Evolutionary conservation across 2,113 vertebrate species (phyloP).

Genomic region (Theristicus caerulescens): DNA sequence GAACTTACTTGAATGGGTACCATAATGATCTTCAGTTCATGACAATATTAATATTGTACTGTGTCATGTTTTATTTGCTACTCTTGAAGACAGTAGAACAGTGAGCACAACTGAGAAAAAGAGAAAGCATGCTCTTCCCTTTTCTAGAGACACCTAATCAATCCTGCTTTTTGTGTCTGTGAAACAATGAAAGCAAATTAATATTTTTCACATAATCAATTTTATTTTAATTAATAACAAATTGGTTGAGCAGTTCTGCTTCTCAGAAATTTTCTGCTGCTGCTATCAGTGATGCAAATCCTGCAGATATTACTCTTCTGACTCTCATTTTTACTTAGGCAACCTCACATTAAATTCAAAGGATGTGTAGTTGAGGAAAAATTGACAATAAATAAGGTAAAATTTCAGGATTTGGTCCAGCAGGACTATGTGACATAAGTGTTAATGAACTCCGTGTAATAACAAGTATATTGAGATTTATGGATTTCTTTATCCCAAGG

Average conservation of each 20-base stretch:
- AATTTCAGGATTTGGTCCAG: not conserved
- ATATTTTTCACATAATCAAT: not conserved
- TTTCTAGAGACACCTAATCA: not conserved
- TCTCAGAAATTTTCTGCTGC: not conserved
- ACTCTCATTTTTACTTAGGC: not conserved
- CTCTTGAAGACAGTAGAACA: not conserved
- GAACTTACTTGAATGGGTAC: not conserved
- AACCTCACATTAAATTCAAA: not conserved
- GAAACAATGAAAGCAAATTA: not conserved
- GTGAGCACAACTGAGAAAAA: not conserved
- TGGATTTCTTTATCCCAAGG: not conserved
- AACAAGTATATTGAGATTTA: not conserved
- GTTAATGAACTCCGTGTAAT: not conserved
- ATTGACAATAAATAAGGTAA: not conserved
- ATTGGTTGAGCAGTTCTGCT: not conserved
- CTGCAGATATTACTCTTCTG: not conserved
- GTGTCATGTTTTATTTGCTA: not conserved
- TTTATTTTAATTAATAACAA: not conserved
- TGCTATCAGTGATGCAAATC: not conserved
- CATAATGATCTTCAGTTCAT: not conserved
- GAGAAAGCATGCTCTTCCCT: not conserved
- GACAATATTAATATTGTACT: not conserved
- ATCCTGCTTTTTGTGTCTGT: not conserved
- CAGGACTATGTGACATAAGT: not conserved
- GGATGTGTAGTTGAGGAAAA: not conserved